A percentile compares a stretch with the other conserved stretches of the same genome.
Conservation (phyloP, 1,140 invertebrate species). For the Protaetia brevitarsis region DNA sequence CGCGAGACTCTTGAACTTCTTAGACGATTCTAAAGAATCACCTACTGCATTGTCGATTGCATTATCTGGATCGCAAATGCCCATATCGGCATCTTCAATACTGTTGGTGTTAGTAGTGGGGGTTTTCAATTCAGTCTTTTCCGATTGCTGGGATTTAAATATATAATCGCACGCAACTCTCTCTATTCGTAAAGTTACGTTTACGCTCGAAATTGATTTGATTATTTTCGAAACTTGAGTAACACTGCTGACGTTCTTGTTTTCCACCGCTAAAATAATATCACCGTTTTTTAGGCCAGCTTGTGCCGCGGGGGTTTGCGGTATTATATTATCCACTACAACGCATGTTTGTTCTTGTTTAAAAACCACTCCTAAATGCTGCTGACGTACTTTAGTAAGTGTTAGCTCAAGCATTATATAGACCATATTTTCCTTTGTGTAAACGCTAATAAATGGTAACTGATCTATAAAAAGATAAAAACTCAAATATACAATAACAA, state of each 20-base stretch:
- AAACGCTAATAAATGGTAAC: slow-evolving; percentile 44
- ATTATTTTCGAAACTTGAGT: slow-evolving; percentile 71
- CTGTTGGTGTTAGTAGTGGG: slow-evolving; percentile 19
- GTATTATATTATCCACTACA: slow-evolving; percentile 72
- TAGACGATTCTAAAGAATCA: slow-evolving; percentile 15
- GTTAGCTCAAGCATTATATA: slow-evolving; percentile 63
- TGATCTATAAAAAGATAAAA: slow-evolving; percentile 33
- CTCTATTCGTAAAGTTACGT: slow-evolving; percentile 59
- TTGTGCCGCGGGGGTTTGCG: slow-evolving; percentile 70
- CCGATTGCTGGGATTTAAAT: slow-evolving; percentile 32
- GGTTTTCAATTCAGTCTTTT: slow-evolving; percentile 27
- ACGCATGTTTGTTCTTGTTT: slow-evolving; percentile 63
- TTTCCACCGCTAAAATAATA: slow-evolving; percentile 75
- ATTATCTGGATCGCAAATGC: background rate
- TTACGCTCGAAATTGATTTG: slow-evolving; percentile 52
- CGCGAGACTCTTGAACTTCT: slow-evolving; percentile 19
- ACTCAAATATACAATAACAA: background rate
- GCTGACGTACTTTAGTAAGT: slow-evolving; percentile 61
- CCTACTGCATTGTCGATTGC: slow-evolving; percentile 9
- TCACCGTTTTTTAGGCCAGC: slow-evolving; percentile 77
- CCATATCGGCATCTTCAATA: background rate
- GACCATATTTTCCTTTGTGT: slow-evolving; percentile 49
- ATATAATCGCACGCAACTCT: slow-evolving; percentile 49
- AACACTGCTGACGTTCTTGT: slow-evolving; percentile 68
- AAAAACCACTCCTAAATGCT: slow-evolving; percentile 66